Base-by-base conservation (phyloP, 2,888 invertebrate genomes). In the Lysandra bellargus region DNA sequence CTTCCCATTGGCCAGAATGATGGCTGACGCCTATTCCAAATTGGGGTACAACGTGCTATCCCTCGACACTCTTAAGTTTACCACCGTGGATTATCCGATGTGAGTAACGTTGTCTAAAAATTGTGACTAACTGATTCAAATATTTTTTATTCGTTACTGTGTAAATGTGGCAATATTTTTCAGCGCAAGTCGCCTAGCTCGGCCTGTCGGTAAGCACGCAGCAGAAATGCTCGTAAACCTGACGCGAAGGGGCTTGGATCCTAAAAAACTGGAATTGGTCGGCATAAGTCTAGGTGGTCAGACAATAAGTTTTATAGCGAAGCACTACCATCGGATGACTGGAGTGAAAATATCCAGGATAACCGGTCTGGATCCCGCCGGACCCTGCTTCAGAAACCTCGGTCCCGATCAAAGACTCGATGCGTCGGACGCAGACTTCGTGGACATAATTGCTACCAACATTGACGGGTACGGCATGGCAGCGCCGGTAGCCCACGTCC, bases 401-500 rank as follows among this genome's bases (percentile, higher is more conserved):
- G 85, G 85, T 0, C 90, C 92, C 2, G 87, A 89, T 4, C 85
- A 88, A 1, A 84, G 92, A 60, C 81, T 93, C 0, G 92, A 92
- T 57, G 84, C 85, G 74, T 82, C 85, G 0, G 92, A 93, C 57
- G 92, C 90, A 0, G 92, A 92, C 72, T 90, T 91, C 61, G 91
- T 93, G 0, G 89, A 91, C 6, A 84, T 89, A 0, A 72, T 93
- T 0, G 80, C 83, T 2, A 92, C 92, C 0, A 92, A 92, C 80
- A 90, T 92, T 0, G 92, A 93, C 69, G 90, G 87, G 0, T 90
- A 84, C 3, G 92, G 92, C 0, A 90, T 90, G 88, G 91, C 91
- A 0, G 88, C 90, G 0, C 91, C 92, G 0, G 83, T 90, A 0
- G 92, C 91, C 1, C 92, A 92, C 82, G 86, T 90, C 0, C 90